Evolutionary conservation across 2,113 vertebrate species (phyloP).

Genomic region (Catharus fuscescens): DNA sequence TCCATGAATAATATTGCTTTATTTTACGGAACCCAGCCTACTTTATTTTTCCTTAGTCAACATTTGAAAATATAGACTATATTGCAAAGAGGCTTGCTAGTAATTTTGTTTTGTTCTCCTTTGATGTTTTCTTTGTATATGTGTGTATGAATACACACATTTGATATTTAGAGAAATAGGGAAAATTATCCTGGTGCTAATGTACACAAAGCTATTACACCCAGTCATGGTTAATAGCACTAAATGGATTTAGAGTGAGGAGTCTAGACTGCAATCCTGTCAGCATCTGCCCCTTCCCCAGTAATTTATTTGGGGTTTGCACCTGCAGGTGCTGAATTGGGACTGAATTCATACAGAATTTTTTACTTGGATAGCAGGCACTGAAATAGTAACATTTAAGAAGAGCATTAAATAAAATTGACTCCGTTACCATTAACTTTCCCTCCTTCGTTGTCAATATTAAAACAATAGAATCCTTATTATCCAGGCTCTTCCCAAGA

Average conservation of each 20-base stretch:
- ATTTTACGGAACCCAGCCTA: neutral
- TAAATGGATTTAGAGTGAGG: constrained; percentile 72
- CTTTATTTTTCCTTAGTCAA: neutral
- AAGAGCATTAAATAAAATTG: constrained; percentile 8
- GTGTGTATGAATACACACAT: constrained; percentile 36
- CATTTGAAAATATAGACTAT: neutral
- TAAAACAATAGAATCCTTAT: constrained; percentile 45
- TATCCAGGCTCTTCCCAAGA: constrained; percentile 12
- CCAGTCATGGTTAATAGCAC: constrained; percentile 70
- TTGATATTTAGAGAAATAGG: constrained; percentile 58
- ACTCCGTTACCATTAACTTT: constrained; percentile 13
- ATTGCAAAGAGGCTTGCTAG: neutral
- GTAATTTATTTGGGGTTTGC: constrained; percentile 65
- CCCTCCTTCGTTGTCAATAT: neutral
- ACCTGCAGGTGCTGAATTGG: constrained; percentile 59
- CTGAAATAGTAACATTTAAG: constrained; percentile 30
- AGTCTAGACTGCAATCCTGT: constrained; percentile 69
- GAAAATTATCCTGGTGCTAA: constrained; percentile 57
- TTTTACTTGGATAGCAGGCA: constrained; percentile 22
- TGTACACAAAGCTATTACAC: constrained; percentile 65
- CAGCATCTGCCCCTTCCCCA: constrained; percentile 63
- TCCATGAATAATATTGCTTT: neutral
- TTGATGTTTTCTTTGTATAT: constrained; percentile 13
- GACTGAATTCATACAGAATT: constrained; percentile 32
- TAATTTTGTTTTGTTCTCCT: neutral